Base-by-base conservation (phyloP, 2,797 vertebrate genomes). In the Chromobotia macracanthus region DNA sequence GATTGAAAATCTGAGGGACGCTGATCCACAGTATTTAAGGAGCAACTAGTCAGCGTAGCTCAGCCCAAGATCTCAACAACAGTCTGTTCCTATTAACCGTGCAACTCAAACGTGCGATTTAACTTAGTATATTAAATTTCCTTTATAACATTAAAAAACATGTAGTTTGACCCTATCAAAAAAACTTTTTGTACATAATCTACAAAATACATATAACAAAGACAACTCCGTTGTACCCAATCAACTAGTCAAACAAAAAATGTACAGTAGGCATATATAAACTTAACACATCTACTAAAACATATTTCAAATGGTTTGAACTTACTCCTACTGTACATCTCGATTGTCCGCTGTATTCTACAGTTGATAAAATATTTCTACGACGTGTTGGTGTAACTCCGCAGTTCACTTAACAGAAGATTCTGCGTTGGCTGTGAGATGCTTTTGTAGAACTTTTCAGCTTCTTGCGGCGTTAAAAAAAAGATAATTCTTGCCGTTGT, bases 401-500 rank as follows among this genome's bases (percentile, higher is more conserved):
- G 13, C 1, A 66, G 28, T 23, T 31, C 64, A 38, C n/a, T 15
- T 0, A 31, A 48, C 77, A 13, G 60, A 9, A 5, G 15, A 46
- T 65, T 44, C 28, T 72, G 60, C 41, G 15, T 11, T 53, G 69
- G 1, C 7, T 78, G 56, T 73, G 51, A 12, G 67, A 79, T 38
- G 21, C 2, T 28, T 80, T 69, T 69, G 35, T 84, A 75, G 2
- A 84, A 84, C 2, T 75, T 64, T n/a, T 83, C 82, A 28, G 82
- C 69, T 12, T 74, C 69, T 16, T 48, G 74, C 11, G 31, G 78
- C n/a, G 19, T 69, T 55, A 38, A 55, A 5, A 84, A n/a, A 82
- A 10, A 84, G 67, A 25, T 82, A 61, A 0, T 80, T 79, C 77
- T 80, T 85, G 21, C 69, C 60, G 0, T 66, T 19, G 8, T 86